Evolutionary conservation across 64 coral and sea anemone genomes (phyloP), one percentile per base, ranked within the genome.

Genomic region (Pachyseris speciosa): DNA sequence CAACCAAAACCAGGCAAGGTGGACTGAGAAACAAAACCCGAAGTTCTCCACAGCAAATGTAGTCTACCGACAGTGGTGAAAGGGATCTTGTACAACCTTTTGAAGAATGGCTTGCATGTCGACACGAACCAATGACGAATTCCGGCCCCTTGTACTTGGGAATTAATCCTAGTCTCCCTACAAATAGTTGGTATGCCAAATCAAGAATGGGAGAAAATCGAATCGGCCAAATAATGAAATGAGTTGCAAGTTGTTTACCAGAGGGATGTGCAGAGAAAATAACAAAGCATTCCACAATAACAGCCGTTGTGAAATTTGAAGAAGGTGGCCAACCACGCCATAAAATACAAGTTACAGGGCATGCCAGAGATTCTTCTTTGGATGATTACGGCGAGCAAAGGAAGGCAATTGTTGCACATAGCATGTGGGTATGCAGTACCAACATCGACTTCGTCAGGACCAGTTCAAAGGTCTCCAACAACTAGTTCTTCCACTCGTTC

Each of bases 1-100:
- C n/a, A n/a, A n/a, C n/a, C n/a, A n/a, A n/a, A n/a, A 85, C 90
- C 6, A 83, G 90, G n/a, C 80, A 92, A 92, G 80, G 90, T 7
- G 79, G 89, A 4, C 78, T 91, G 37, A 65, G 89, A 44, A 74
- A 55, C 22, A 25, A 22, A 6, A 27, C 60, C 12, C 29, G 78
- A 5, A 25, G 48, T 5, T 72, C 61, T 30, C 10, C 64, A 16
- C 78, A 67, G 29, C 28, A 64, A 16, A n/a, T 91, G 77, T 84
- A 61, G 43, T 67, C 89, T 2, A 84, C 77, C 0, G 67, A 34
- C 47, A 48, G n/a, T n/a, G n/a, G n/a, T n/a, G n/a, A n/a, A n/a
- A n/a, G n/a, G n/a, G n/a, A n/a, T n/a, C n/a, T n/a, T 0, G 78
- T 91, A 0, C 31, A 15, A 59, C 7, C 74, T 4, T 91, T 91